These are phyloP conservation scores for Benthosema pterotum DNA, from an alignment of 2,797 vertebrate species.

Conservation along the genomic window DNA sequence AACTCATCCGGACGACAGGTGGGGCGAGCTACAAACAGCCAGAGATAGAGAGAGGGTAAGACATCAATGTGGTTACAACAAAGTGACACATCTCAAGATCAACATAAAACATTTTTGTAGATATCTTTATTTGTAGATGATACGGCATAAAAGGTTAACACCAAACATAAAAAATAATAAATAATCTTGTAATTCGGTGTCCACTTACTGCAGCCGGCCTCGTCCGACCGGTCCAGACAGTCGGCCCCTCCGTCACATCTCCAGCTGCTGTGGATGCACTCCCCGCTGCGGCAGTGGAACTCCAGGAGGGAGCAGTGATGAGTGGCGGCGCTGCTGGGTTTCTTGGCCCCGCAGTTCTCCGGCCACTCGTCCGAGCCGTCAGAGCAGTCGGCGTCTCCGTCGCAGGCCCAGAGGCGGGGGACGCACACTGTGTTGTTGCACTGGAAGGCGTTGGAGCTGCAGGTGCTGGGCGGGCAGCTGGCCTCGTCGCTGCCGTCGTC, in stretches of 20 bases:
- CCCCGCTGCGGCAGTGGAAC: slow-evolving; percentile 83
- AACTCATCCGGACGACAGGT: slow-evolving; percentile 89
- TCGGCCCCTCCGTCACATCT: slow-evolving; percentile 83
- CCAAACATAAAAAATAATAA: too few species aligned
- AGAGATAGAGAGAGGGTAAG: too few species aligned
- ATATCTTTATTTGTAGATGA: background rate
- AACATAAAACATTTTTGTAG: background rate
- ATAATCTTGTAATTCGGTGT: background rate
- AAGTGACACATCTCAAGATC: background rate
- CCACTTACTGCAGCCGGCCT: slow-evolving; percentile 82
- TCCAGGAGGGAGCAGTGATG: slow-evolving; percentile 77
- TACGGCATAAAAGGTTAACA: too few species aligned
- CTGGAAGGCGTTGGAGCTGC: slow-evolving; percentile 72
- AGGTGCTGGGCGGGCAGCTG: slow-evolving; percentile 75
- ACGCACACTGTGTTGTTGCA: slow-evolving; percentile 82
- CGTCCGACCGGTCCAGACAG: slow-evolving; percentile 87
- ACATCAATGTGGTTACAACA: background rate
- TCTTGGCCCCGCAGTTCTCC: slow-evolving; percentile 57
- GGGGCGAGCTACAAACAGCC: slow-evolving; percentile 58
- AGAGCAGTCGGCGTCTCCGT: slow-evolving; percentile 81
- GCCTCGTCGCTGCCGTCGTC: slow-evolving; percentile 84
- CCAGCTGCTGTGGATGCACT: slow-evolving; percentile 87
- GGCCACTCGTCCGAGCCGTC: slow-evolving; percentile 88
- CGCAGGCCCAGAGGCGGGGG: slow-evolving; percentile 85
- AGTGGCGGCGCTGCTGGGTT: rapidly evolving